Percentiles rank a stretch among this genome's conserved stretches.
phyloP scores from a whole-genome alignment of 2,888 invertebrate genomes.

The Bembecia ichneumoniformis region DNA sequence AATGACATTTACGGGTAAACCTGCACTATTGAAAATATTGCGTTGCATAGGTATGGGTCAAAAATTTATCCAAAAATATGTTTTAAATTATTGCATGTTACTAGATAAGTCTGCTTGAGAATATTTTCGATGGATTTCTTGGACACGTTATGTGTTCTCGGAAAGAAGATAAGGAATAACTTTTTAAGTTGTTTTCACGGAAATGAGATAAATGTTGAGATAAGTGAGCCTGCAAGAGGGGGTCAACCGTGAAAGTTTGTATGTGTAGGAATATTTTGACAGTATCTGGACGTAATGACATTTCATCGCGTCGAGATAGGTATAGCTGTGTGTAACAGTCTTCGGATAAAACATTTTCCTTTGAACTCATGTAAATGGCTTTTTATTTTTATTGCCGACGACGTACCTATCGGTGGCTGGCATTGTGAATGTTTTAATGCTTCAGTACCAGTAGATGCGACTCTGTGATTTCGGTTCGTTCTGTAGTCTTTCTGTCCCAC shows the following conservation, averaged over 20 bases:
- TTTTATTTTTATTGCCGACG: conserved; percentile 40
- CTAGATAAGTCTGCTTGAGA: neutral
- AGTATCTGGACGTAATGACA: conserved; percentile 1
- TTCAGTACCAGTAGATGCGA: conserved; percentile 36
- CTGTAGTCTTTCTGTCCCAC: conserved; percentile 16
- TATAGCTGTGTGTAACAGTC: neutral
- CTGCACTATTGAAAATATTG: neutral
- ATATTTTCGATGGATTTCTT: neutral
- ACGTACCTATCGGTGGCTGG: conserved; percentile 36
- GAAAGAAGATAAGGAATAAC: conserved; percentile 44
- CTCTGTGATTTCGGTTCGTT: conserved; percentile 34
- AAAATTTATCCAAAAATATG: neutral
- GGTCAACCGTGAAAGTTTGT: conserved; percentile 41
- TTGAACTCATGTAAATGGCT: conserved; percentile 22
- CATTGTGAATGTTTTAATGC: conserved; percentile 41
- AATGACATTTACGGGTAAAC: neutral
- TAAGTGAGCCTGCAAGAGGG: conserved; percentile 29
- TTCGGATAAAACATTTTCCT: too few relatives aligned
- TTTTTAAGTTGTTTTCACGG: conserved; percentile 50
- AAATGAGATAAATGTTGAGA: conserved; percentile 57
- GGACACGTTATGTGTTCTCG: conserved; percentile 25
- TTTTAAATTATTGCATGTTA: neutral
- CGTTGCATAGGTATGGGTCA: too few relatives aligned
- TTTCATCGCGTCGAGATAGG: neutral
- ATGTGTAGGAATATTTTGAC: conserved; percentile 13